Evolutionary conservation across 1,140 invertebrate genomes (phyloP), one percentile per base, ranked within the genome.

Genomic region (Harlomillsia oculata): DNA sequence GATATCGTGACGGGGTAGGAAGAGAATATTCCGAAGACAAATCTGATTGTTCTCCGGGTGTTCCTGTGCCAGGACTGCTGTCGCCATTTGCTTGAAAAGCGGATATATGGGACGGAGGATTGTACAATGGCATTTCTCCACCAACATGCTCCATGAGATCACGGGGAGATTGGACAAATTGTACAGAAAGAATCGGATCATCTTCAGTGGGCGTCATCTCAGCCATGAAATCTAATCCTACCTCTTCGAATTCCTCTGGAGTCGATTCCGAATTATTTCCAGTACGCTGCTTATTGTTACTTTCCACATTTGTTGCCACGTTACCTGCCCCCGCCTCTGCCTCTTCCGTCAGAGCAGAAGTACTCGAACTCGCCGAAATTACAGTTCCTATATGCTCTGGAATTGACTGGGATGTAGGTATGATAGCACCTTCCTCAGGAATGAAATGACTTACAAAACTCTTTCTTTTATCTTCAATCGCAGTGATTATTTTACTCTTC

Each of bases 381-480:
- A 37, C 18, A 18, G 39, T 32, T 36, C 53, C 59, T 18, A 54
- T 53, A 29, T 61, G 59, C 39, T 61, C 59, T 3, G 41, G 20
- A 18, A 61, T 50, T 16, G 48, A 55, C 5, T 21, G 36, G 1
- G 58, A 50, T 14, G 36, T 21, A 2, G 49, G 46, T 23, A 56
- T 53, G 14, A 50, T n/a, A 20, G 23, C 39, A 16, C 51, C 52
- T 26, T 65, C 63, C 44, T 65, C 63, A 20, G 59, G 49, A 43
- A 59, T 59, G 32, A 65, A 65, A 26, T 65, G 59, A 32, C 53
- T 53, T n/a, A 61, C 46, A 34, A 65, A 48, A 1, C 59, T 62
- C 41, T 61, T 61, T 11, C 54, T 34, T 37, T 62, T 61, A 44
- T 65, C 63, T 51, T 65, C 63, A n/a, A 65, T 61, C 36, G 59